Evolutionary conservation across 2,888 invertebrate genomes (phyloP), one percentile per base, ranked within the genome.

Genomic region (Apodemia zela): DNA sequence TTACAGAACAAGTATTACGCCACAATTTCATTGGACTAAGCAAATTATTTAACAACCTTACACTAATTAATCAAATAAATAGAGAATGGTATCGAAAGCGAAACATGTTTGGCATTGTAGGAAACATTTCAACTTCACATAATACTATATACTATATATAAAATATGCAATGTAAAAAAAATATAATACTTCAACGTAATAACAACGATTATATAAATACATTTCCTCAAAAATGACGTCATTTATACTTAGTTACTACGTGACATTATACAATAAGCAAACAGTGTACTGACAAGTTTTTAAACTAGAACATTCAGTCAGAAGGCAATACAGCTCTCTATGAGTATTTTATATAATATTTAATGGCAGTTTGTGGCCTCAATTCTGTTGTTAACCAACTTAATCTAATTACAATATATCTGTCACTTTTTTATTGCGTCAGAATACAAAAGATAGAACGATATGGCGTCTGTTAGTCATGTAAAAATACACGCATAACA

Each of bases 11-110:
- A 51, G 21, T 54, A 21, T 54, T 54, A 54, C 51, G 51, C 51
- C 51, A 54, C 51, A 62, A 29, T 58, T 58, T 29, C 17, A 47
- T 33, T 54, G 54, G n/a, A n/a, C 62, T 57, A 62, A 38, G 29
- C 62, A 54, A 57, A 63, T 35, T 45, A 61, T 57, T 62, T 29
- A 54, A 54, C 54, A 54, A 63, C 35, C 33, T 63, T 59, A 63
- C 38, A n/a, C 63, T 63, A 63, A 63, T 63, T 59, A 59, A 59
- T 59, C 33, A 63, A 62, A 63, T 63, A 63, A 63, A 63, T 63
- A 54, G 54, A 29, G 58, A 59, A 49, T 58, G 45, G 33, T 59
- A 33, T 54, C 29, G 29, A 54, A 54, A 29, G 25, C 8, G 54
- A 25, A 54, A 25, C 54, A 54, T 15, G 54, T 54, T 54, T 54